Evolutionary conservation across 64 coral and sea anemone species (phyloP).

Genomic region (Montipora foliosa): DNA sequence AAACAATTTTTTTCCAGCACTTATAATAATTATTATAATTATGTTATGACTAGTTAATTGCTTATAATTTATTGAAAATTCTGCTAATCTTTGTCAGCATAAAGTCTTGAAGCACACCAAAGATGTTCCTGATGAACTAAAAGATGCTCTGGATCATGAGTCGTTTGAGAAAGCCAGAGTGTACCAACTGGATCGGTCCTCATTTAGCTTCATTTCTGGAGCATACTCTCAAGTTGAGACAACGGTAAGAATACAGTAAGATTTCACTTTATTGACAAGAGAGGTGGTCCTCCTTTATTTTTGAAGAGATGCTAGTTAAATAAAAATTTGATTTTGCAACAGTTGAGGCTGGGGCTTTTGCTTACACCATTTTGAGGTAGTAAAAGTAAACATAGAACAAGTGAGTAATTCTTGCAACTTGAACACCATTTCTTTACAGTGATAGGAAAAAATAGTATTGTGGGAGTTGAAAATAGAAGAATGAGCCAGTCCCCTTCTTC

Average conservation of each 20-base stretch:
- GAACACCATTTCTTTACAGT: too few species aligned
- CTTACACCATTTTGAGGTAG: too few species aligned
- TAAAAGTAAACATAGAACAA: too few species aligned
- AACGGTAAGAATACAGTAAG: slow-evolving; percentile 72
- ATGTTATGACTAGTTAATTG: too few species aligned
- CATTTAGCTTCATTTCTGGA: slow-evolving; percentile 87
- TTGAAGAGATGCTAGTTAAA: not conserved
- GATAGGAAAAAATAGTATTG: too few species aligned
- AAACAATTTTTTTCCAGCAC: too few species aligned
- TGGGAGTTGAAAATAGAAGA: too few species aligned
- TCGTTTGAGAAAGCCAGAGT: slow-evolving; percentile 96
- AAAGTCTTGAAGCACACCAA: slow-evolving; percentile 85
- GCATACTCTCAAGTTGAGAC: slow-evolving; percentile 90
- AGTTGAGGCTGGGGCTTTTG: too few species aligned
- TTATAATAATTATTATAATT: too few species aligned
- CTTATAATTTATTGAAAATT: not conserved
- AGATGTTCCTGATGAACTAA: slow-evolving; percentile 89
- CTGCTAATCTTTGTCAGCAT: slow-evolving; percentile 44
- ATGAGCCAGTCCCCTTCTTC: too few species aligned
- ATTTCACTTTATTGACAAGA: not conserved
- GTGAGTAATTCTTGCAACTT: too few species aligned
- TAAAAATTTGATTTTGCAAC: too few species aligned
- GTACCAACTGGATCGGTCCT: slow-evolving; percentile 92
- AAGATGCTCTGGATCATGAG: slow-evolving; percentile 87
- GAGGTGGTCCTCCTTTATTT: not conserved